Percentiles rank a stretch among this genome's conserved stretches.
Evolutionary conservation across 2,113 vertebrate species (phyloP).

Genomic region (Seriola aureovittata): DNA sequence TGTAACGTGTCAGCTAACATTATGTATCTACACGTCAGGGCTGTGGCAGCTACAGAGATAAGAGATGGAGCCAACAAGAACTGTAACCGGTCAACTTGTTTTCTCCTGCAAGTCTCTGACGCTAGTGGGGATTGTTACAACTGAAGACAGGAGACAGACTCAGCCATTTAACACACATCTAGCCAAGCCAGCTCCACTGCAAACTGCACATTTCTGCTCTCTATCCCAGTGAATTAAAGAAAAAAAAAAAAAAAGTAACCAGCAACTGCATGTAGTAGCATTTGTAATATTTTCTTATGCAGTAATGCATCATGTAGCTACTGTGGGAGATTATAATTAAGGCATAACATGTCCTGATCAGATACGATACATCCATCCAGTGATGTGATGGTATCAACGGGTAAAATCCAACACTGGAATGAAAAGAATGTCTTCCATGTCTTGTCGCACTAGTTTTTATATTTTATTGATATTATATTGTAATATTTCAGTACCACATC

Average conservation of each 20-base stretch:
- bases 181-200: not conserved
- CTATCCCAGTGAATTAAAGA: not conserved
- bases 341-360: too few species aligned
- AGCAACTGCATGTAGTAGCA: not conserved
- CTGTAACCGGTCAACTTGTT: not conserved
- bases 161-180: not conserved
- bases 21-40: not conserved
- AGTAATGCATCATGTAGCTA: not conserved
- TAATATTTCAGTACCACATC: not conserved
- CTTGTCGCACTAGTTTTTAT: not conserved
- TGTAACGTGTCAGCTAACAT: conserved; percentile 1
- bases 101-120: not conserved
- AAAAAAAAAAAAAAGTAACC: not conserved
- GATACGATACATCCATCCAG: too few species aligned
- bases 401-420: too few species aligned
- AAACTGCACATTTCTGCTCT: not conserved
- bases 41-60: not conserved
- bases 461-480: too few species aligned
- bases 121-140: not conserved
- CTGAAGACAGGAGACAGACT: not conserved
- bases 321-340: not conserved
- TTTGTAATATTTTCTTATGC: not conserved
- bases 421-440: not conserved
- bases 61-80: not conserved
- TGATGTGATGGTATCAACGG: too few species aligned